Evolutionary conservation across 2,888 invertebrate species (phyloP), one percentile per base, ranked within the genome.

Genomic region (Melinaea menophilus): DNA sequence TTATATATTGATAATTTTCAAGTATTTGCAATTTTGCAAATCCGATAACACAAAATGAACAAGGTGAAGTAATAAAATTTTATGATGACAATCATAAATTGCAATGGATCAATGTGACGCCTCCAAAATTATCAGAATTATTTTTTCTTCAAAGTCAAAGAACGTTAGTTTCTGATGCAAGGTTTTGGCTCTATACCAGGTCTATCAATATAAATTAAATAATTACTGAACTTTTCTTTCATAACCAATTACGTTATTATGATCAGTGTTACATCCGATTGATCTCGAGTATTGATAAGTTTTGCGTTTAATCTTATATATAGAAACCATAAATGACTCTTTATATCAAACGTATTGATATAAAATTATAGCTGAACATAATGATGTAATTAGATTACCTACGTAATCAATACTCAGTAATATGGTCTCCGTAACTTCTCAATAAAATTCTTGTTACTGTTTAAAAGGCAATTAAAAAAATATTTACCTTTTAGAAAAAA

Each of bases 181-280:
- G 59, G 41, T 66, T 62, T 64, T 63, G 59, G 58, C 62, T 63
- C 2, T 59, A 63, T 37, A 63, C 59, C 5, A 63, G 58, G 62
- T 41, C 41, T 41, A 41, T 62, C 45, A 9, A 22, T 22, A 22
- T 22, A 47, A 35, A 5, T 12, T 13, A 1, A 35, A 37, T 55
- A 35, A 34, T 4, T 35, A 5, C n/a, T n/a, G 22, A 22, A 22
- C 22, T 22, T 22, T 1, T 22, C 22, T 1, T 22, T 22, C 22
- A 22, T 22, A 22, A 22, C 22, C 22, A 22, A 22, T 22, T 22
- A 22, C 22, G 22, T 22, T 22, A 22, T 22, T 22, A 22, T 22
- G 22, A 22, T 22, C 22, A 22, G 22, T 22, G 22, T 37, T 37
- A 37, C 37, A 41, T 41, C 9, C 9, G 7, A 37, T 7, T 37